Evolutionary conservation across 1,140 invertebrate species (phyloP).

Genomic region (Bombyx mandarina): DNA sequence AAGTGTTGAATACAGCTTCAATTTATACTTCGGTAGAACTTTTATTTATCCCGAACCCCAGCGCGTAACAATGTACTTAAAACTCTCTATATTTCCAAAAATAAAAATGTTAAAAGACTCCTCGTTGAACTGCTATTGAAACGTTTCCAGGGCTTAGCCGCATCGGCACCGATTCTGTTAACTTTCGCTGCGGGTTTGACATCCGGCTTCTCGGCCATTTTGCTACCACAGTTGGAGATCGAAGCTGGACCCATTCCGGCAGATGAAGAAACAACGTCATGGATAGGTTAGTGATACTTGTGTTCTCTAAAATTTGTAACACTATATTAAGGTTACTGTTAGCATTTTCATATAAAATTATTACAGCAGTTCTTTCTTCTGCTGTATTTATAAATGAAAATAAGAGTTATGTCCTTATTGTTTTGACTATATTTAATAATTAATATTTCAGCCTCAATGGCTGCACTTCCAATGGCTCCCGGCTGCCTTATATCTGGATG

Average conservation of each 20-base stretch:
- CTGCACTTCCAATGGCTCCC: slow-evolving; percentile 73
- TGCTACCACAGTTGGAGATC: slow-evolving; percentile 73
- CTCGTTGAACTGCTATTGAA: not conserved
- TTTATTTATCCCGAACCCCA: not conserved
- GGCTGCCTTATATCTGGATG: slow-evolving; percentile 74
- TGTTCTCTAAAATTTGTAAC: too few species aligned
- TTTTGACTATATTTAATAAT: not conserved
- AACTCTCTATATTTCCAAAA: not conserved
- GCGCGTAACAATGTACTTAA: not conserved
- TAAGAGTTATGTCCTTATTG: too few species aligned
- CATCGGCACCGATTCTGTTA: slow-evolving; percentile 70
- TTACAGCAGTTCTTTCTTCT: too few species aligned
- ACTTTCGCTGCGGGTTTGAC: slow-evolving; percentile 72
- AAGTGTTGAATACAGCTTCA: not conserved
- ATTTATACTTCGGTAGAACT: not conserved
- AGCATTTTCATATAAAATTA: too few species aligned
- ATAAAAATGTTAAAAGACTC: not conserved
- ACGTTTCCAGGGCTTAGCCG: slow-evolving; percentile 64
- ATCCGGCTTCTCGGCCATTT: slow-evolving; percentile 74
- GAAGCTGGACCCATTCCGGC: slow-evolving; percentile 53
- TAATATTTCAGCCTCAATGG: slow-evolving; percentile 69
- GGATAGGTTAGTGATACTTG: slow-evolving; percentile 70
- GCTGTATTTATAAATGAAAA: too few species aligned
- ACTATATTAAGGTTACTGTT: too few species aligned
- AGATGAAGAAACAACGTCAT: slow-evolving; percentile 70